Evolutionary conservation across 2,797 vertebrate species (phyloP).

Genomic region (Graptemys geographica): DNA sequence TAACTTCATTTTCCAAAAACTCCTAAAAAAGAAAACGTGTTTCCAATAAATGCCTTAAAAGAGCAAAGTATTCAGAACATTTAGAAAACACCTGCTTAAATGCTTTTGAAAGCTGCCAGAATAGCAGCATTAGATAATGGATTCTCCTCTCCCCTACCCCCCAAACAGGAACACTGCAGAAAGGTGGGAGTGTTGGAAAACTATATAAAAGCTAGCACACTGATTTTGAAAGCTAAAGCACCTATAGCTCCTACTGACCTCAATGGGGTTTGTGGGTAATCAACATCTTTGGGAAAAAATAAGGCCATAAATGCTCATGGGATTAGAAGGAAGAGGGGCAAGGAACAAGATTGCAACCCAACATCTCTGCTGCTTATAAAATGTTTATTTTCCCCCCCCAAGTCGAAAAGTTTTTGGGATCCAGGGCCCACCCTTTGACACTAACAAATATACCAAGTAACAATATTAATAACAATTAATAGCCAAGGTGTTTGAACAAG

Average conservation of each 20-base stretch:
- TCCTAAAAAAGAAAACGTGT: neutral
- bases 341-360: neutral
- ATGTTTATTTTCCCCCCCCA: neutral
- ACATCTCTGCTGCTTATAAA: neutral
- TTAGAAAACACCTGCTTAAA: neutral
- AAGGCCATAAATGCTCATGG: neutral
- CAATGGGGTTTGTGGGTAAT: neutral
- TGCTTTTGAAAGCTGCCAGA: neutral
- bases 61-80: neutral
- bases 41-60: neutral
- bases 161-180: neutral
- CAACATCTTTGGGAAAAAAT: neutral
- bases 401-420: neutral
- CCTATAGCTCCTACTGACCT: neutral
- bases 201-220: neutral
- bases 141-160: neutral
- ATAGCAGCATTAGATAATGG: neutral
- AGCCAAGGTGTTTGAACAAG: neutral
- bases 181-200: neutral
- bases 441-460: neutral
- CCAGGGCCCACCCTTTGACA: neutral
- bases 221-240: neutral
- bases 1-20: slow-evolving; percentile 52
- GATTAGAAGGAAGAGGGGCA: neutral
- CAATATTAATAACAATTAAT: neutral